These are phyloP conservation scores for Rhinichthys klamathensis DNA, from an alignment of 2,113 vertebrate genomes.

Conservation along the genomic window DNA sequence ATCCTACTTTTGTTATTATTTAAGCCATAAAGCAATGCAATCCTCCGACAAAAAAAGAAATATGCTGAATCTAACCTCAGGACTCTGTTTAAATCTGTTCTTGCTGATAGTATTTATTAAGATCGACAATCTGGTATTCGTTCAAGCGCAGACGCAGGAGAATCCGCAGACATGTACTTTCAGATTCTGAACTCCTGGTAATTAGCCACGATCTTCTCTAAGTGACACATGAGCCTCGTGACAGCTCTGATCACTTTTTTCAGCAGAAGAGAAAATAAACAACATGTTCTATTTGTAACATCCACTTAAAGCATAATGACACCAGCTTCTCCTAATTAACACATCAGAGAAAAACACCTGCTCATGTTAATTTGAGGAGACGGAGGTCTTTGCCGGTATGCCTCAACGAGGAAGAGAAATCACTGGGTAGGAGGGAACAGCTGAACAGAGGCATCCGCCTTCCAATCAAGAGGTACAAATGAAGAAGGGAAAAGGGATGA, in stretches of 20 bases:
- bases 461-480: slow-evolving; percentile 32
- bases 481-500: background rate
- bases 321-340: slow-evolving; percentile 73
- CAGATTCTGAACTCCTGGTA: slow-evolving; percentile 62
- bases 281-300: slow-evolving; percentile 74
- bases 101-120: slow-evolving; percentile 50
- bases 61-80: slow-evolving; percentile 27
- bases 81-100: slow-evolving; percentile 19
- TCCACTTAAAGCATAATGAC: slow-evolving; percentile 74
- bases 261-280: slow-evolving; percentile 67
- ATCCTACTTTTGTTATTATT: background rate
- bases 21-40: background rate
- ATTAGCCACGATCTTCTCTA: slow-evolving; percentile 59
- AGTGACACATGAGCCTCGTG: slow-evolving; percentile 60
- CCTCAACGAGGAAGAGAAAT: slow-evolving; percentile 53
- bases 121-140: slow-evolving; percentile 58
- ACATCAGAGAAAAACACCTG: slow-evolving; percentile 75
- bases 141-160: slow-evolving; percentile 37
- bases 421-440: slow-evolving; percentile 60
- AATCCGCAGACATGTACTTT: slow-evolving; percentile 57
- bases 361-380: slow-evolving; percentile 72
- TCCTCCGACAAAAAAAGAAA: background rate
- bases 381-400: slow-evolving; percentile 65
- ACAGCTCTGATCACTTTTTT: slow-evolving; percentile 66
- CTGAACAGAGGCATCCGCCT: slow-evolving; percentile 53